Percentiles rank a stretch among this genome's conserved stretches.
Conservation (phyloP, 2,797 vertebrate species). For the Sylvilagus floridanus region DNA sequence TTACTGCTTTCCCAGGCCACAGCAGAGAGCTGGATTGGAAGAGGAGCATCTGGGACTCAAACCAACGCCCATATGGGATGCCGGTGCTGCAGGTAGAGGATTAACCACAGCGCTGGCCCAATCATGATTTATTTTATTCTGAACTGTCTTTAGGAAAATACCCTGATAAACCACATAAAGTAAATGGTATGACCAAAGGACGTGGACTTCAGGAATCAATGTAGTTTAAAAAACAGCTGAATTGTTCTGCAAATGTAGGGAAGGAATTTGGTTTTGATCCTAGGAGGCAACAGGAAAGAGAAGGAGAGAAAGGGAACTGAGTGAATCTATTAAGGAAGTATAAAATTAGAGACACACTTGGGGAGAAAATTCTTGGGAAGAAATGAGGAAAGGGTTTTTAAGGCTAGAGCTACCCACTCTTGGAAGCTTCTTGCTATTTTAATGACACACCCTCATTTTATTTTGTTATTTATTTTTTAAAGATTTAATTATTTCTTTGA, state of each 20-base stretch:
- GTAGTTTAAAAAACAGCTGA: neutral
- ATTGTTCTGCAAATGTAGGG: neutral
- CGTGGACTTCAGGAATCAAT: neutral
- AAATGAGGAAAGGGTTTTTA: neutral
- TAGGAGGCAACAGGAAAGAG: neutral
- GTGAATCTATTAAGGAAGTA: neutral
- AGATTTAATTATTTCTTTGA: too few species aligned
- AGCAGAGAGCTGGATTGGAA: too few species aligned
- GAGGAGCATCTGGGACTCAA: too few species aligned
- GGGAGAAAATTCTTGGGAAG: neutral
- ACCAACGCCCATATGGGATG: too few species aligned
- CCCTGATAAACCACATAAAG: neutral
- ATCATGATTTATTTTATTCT: neutral
- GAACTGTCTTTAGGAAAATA: slow-evolving; percentile 42
- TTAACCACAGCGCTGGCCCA: too few species aligned
- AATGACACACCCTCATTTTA: neutral
- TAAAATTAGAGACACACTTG: neutral
- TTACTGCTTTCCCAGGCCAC: too few species aligned
- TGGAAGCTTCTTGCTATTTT: neutral
- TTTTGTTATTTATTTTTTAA: too few species aligned
- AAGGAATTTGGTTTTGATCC: slow-evolving; percentile 31
- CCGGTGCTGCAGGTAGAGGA: too few species aligned
- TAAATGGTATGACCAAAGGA: neutral
- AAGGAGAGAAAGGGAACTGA: neutral
- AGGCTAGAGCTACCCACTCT: neutral